These are phyloP conservation scores for Falco rusticolus DNA, from an alignment of 2,797 vertebrate genomes.

Conservation along the genomic window DNA sequence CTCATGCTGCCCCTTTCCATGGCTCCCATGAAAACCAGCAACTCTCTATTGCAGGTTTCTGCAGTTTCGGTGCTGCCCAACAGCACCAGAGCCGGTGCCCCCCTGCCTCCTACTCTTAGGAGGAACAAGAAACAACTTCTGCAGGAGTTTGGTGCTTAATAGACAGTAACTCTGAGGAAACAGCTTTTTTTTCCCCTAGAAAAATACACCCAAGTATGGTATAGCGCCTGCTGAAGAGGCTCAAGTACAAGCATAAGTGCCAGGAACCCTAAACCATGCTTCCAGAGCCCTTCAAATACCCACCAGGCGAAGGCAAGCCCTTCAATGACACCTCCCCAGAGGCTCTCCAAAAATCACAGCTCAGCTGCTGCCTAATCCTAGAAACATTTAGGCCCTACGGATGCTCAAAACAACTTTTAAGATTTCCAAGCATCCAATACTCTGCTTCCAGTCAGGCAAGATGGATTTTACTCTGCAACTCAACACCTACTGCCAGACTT, in stretches of 20 bases:
- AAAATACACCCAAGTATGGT: not conserved
- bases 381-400: not conserved
- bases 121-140: not conserved
- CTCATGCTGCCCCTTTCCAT: not conserved
- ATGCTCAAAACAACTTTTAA: not conserved
- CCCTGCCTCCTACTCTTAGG: accelerated
- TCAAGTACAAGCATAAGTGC: not conserved
- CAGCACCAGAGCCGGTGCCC: not conserved
- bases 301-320: not conserved
- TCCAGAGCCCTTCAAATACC: not conserved
- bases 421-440: not conserved
- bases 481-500: not conserved
- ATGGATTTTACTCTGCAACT: not conserved
- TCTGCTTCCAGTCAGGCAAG: not conserved
- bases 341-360: not conserved
- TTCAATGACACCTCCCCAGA: not conserved
- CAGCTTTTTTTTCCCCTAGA: not conserved
- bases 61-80: not conserved
- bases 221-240: not conserved
- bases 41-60: accelerated
- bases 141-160: not conserved
- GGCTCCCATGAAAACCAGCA: not conserved
- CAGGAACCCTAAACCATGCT: not conserved
- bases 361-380: not conserved
- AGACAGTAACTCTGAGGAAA: not conserved